Evolutionary conservation across 1,140 invertebrate species (phyloP).

Genomic region (Aphelenchoides fujianensis): DNA sequence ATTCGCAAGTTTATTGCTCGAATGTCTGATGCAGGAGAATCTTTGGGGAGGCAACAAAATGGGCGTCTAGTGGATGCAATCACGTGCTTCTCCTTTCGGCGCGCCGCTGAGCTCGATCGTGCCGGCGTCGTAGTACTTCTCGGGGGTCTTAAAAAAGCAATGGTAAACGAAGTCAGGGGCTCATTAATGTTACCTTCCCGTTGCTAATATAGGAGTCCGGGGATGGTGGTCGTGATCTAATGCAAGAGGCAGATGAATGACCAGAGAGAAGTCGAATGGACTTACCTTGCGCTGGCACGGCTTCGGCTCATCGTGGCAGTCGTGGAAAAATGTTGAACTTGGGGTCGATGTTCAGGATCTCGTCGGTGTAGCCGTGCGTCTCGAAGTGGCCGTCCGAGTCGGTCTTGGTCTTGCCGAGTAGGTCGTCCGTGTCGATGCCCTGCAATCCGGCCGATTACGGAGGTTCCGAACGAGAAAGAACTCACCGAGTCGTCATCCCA

Average conservation of each 20-base stretch:
- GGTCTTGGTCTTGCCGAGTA: constrained; percentile 36
- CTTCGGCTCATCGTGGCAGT: constrained; percentile 24
- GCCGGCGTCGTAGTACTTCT: constrained; percentile 38
- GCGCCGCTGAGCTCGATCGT: constrained; percentile 41
- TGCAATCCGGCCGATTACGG: neutral
- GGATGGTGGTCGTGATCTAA: constrained; percentile 13
- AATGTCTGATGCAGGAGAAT: no score
- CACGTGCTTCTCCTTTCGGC: constrained; percentile 40
- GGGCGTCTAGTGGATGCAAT: constrained; percentile 40
- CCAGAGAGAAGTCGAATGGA: constrained; percentile 20
- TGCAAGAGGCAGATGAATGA: no score
- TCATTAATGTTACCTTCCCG: no score
- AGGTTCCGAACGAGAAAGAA: no score
- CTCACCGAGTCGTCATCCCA: constrained; percentile 44
- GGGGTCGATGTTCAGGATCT: constrained; percentile 6
- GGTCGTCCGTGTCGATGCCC: constrained; percentile 45
- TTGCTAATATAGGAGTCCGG: no score
- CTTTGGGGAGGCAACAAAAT: no score
- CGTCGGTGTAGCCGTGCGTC: constrained; percentile 34
- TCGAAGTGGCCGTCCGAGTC: constrained; percentile 36
- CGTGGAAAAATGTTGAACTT: neutral
- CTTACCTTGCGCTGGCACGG: constrained; percentile 48
- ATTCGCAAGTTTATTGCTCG: no score
- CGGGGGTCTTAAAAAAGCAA: constrained; percentile 32
- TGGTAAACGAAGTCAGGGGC: constrained; percentile 30